These are phyloP conservation scores for Deilephila porcellus DNA, from an alignment of 2,888 invertebrate species.

Conservation along the genomic window DNA sequence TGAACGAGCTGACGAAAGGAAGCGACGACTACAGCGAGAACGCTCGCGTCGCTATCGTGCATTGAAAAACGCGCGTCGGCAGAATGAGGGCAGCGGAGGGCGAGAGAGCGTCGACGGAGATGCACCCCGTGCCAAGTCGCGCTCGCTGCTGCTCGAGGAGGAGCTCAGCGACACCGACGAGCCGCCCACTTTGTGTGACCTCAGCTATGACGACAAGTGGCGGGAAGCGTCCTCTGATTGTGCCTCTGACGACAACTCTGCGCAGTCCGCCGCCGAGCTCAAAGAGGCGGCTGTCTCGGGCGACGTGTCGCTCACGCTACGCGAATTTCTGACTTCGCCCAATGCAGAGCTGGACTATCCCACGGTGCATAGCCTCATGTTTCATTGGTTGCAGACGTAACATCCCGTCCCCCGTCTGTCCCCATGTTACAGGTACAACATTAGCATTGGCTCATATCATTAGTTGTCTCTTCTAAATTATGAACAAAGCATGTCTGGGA, in stretches of 20 bases:
- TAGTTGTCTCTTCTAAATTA: slow-evolving; percentile 42
- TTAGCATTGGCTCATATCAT: slow-evolving; percentile 48
- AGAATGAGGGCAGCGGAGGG: slow-evolving; percentile 68
- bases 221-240: slow-evolving; percentile 71
- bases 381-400: slow-evolving; percentile 83
- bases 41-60: slow-evolving; percentile 77
- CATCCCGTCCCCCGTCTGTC: slow-evolving; percentile 46
- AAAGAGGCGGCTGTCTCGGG: slow-evolving; percentile 54
- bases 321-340: slow-evolving; percentile 74
- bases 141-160: slow-evolving; percentile 61
- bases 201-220: slow-evolving; percentile 73
- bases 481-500: slow-evolving; percentile 27
- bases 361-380: slow-evolving; percentile 82
- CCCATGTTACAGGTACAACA: slow-evolving; percentile 42
- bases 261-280: slow-evolving; percentile 68
- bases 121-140: slow-evolving; percentile 59
- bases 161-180: slow-evolving; percentile 76
- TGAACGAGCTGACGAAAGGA: slow-evolving; percentile 78
- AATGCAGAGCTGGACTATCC: slow-evolving; percentile 79
- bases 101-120: slow-evolving; percentile 59
- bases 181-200: slow-evolving; percentile 77
- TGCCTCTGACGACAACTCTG: slow-evolving; percentile 77
- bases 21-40: slow-evolving; percentile 75
- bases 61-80: slow-evolving; percentile 76
- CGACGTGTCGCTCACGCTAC: slow-evolving; percentile 63